Evolutionary conservation across 2,888 invertebrate genomes (phyloP), one percentile per base, ranked within the genome.

Genomic region (Rotaria magnacalcarata): DNA sequence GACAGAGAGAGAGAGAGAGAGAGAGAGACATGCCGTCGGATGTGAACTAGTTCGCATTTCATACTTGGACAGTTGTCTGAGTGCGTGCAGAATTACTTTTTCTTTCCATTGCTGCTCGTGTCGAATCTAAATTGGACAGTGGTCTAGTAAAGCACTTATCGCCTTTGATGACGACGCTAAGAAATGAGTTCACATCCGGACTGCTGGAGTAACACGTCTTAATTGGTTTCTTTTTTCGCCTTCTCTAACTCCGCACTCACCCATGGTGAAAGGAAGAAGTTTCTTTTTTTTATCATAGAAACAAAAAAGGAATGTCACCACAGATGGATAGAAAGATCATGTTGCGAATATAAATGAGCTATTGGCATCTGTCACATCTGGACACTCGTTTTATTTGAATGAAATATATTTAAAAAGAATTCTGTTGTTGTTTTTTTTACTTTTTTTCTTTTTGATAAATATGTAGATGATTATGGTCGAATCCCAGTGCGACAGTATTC

Each of bases 311-410:
- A 67, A 67, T 67, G 67, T 34, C 67, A 34, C 19, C 34, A 19
- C 67, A 67, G 67, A 67, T 67, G 67, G 67, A 67, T 34, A 67
- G 34, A 67, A 34, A 19, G 67, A 67, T 67, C 67, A 67, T 67
- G 67, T 67, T 67, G 67, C 34, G 67, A 67, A 67, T 41, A 34
- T 67, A 67, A 67, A 67, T 67, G 67, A 67, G 67, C 34, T 67
- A 67, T 67, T 67, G 67, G 34, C 67, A 67, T 67, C 67, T 67
- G 67, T 67, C 67, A 67, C 67, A 85, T 80, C 8, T 43, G 43
- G 47, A 47, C 3, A 19, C 10, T 43, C n/a, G 47, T 47, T 24
- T 43, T 47, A 67, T 67, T 67, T 67, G 19, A 67, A 67, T 67
- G 34, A 67, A 34, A 67, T 67, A 41, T 34, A 67, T 67, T 19